A percentile compares a stretch with the other conserved stretches of the same genome.
Evolutionary conservation across 2,113 vertebrate species (phyloP).

Genomic region (Lonchura striata): DNA sequence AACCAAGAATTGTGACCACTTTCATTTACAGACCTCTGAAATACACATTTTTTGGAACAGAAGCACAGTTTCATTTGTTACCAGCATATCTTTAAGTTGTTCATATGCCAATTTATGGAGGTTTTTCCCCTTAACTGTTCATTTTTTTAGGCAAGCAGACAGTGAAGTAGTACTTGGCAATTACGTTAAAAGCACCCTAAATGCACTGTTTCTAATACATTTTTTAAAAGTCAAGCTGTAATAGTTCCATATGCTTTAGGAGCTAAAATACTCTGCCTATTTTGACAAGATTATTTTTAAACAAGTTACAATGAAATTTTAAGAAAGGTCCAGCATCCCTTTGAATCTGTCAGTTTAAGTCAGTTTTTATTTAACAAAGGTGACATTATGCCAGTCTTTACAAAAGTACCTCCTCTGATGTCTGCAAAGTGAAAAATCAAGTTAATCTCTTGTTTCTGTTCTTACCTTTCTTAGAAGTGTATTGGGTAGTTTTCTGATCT

Average conservation of each 20-base stretch:
- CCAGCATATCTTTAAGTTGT: background rate
- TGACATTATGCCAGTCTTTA: background rate
- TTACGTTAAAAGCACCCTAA: background rate
- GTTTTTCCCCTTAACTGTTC: background rate
- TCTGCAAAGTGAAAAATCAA: background rate
- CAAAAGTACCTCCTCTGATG: background rate
- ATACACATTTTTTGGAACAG: background rate
- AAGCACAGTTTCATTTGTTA: background rate
- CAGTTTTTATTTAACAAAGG: background rate
- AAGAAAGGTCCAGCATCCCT: background rate
- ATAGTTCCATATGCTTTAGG: background rate
- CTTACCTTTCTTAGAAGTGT: constrained; percentile 87
- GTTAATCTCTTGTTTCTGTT: background rate
- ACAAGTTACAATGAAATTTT: background rate
- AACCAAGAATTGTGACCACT: background rate
- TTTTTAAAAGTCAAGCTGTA: background rate
- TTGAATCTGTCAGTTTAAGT: background rate
- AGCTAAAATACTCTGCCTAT: background rate
- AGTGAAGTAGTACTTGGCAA: background rate
- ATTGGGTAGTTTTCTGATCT: constrained; percentile 90
- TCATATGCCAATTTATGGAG: background rate
- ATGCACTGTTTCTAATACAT: background rate
- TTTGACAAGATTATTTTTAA: background rate
- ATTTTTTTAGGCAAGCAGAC: background rate
- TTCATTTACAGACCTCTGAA: background rate